These are phyloP conservation scores for Tuta absoluta DNA, from an alignment of 2,888 invertebrate species.

Conservation along the genomic window DNA sequence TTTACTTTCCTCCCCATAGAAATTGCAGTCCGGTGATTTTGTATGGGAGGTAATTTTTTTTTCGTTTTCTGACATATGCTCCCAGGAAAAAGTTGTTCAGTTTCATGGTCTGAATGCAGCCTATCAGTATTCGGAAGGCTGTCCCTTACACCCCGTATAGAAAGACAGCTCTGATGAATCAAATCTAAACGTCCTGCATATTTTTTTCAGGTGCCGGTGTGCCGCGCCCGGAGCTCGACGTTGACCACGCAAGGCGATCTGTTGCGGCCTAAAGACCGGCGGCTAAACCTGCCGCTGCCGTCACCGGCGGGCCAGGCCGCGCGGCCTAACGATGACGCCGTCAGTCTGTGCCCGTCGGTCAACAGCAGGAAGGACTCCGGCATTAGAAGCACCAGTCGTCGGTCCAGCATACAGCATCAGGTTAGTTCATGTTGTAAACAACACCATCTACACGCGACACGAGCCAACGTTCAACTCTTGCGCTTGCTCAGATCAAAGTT, in stretches of 20 bases:
- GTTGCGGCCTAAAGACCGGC: slow-evolving; percentile 63
- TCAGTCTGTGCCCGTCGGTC: slow-evolving; percentile 87
- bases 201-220: slow-evolving; percentile 59
- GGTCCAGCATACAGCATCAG: slow-evolving; percentile 93
- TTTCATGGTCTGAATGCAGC: no score
- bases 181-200: background rate
- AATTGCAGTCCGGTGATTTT: no score
- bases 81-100: no score
- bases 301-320: slow-evolving; percentile 53
- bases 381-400: slow-evolving; percentile 90
- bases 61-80: no score
- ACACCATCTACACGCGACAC: no score
- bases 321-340: slow-evolving; percentile 80
- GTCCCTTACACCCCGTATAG: no score
- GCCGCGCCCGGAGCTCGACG: slow-evolving; percentile 75
- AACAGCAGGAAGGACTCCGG: slow-evolving; percentile 94
- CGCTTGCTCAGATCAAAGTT: no score
- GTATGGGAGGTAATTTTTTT: no score
- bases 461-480: no score
- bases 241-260: slow-evolving; percentile 70
- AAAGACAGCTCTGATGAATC: no score
- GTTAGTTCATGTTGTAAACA: slow-evolving; percentile 67
- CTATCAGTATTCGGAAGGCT: no score
- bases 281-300: slow-evolving; percentile 71
- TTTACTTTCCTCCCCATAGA: no score